Evolutionary conservation across 2,888 invertebrate species (phyloP).

Genomic region (Nomada fabriciana): DNA sequence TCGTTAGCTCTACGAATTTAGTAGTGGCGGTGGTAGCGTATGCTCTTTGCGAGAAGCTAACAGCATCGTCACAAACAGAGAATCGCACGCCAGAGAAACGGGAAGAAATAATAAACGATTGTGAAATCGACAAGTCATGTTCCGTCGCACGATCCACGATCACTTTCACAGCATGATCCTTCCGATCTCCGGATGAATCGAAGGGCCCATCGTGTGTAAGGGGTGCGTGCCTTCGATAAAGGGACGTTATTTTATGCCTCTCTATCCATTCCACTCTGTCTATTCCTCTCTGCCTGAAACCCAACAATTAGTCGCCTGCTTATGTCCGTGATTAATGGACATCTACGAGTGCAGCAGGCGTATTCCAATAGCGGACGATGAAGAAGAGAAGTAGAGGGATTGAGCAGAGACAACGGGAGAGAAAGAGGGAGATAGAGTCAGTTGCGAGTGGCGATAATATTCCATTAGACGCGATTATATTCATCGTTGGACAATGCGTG

Average conservation of each 20-base stretch:
- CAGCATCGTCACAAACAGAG: constrained; percentile 15
- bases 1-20: not conserved
- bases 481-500: constrained; percentile 71
- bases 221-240: constrained; percentile 73
- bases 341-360: constrained; percentile 77
- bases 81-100: constrained; percentile 38
- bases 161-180: constrained; percentile 75
- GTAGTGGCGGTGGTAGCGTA: not conserved
- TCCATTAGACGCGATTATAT: constrained; percentile 78
- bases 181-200: constrained; percentile 68
- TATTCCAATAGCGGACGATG: constrained; percentile 66
- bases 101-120: constrained; percentile 77
- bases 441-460: constrained; percentile 71
- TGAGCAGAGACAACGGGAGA: constrained; percentile 13
- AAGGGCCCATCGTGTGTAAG: constrained; percentile 69
- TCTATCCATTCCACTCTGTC: constrained; percentile 72
- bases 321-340: constrained; percentile 81
- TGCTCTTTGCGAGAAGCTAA: constrained; percentile 4
- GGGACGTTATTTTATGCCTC: constrained; percentile 77
- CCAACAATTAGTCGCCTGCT: constrained; percentile 82
- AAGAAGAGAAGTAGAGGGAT: constrained; percentile 38
- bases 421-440: constrained; percentile 52
- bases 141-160: constrained; percentile 69
- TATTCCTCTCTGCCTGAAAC: constrained; percentile 68
- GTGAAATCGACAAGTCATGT: constrained; percentile 78